Base-by-base conservation (phyloP, 2,113 vertebrate species). In the Glaucomys volans region DNA sequence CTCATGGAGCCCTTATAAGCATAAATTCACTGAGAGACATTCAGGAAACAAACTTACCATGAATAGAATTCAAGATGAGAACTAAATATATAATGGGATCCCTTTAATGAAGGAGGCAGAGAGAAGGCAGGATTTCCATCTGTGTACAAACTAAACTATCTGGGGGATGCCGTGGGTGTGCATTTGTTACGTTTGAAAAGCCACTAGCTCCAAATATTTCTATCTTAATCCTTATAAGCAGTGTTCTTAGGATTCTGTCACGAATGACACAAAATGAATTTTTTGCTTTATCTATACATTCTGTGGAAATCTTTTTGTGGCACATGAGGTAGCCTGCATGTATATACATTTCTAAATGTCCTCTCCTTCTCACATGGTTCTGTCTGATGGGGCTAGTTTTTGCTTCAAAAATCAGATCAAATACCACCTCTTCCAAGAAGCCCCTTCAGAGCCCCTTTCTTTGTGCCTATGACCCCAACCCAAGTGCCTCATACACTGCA, bases 1-100 rank as follows among this genome's bases (percentile, higher is more conserved):
- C 8, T 54, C 66, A 59, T 26, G 17, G 62, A 79, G 16, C 20
- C 64, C 30, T 83, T 57, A 0, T 47, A 64, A 77, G 64, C 72
- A 72, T 47, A 87, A 84, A 90, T 40, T 11, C 40, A 77, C 30
- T 52, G 37, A 87, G 64, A 80, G 74, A 89, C 74, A 32, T 42
- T 47, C 18, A 95, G 42, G 74, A 87, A 80, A 86, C n/a, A 93
- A 96, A 80, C 47, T 6, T 72, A 93, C 30, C 59, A 75, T 75
- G 74, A 86, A 81, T 75, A 32, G 10, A 97, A 72, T 81, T 22
- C 91, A 42, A 76, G 14, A 59, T 90, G n/a, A 83, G 32, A 77
- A 84, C 66, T 66, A 76, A 80, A 79, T 77, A 72, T 11, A 62
- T 32, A 74, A 91, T 4, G 6, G 80, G 80, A 64, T 84, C 44